These are phyloP conservation scores for Pipra filicauda DNA, from an alignment of 2,113 vertebrate species.

Conservation along the genomic window DNA sequence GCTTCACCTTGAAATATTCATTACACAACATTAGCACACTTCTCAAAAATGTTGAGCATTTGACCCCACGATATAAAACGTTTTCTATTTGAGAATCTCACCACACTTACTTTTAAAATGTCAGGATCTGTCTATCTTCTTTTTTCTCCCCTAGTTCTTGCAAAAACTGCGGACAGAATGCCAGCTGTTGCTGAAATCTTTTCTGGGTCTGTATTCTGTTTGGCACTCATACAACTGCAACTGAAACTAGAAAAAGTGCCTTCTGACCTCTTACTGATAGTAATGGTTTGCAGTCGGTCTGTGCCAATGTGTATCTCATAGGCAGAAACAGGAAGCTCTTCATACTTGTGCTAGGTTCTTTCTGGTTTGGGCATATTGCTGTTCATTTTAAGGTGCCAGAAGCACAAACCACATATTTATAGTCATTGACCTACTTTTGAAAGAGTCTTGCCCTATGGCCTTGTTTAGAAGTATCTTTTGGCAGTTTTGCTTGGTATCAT, in stretches of 20 bases:
- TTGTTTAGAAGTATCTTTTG: background rate
- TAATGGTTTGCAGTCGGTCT: background rate
- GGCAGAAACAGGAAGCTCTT: background rate
- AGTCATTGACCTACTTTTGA: background rate
- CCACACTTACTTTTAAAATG: background rate
- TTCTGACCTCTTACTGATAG: background rate
- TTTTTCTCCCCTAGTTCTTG: background rate
- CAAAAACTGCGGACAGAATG: background rate
- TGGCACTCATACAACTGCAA: background rate
- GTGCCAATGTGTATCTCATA: rapidly evolving
- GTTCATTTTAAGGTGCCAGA: background rate
- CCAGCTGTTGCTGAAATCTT: background rate
- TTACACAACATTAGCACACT: background rate
- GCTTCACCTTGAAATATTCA: background rate
- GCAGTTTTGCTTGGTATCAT: background rate
- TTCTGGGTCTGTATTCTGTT: background rate
- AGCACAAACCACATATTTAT: background rate
- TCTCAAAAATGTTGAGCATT: background rate
- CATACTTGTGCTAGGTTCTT: background rate
- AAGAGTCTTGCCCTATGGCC: background rate
- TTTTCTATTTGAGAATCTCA: background rate
- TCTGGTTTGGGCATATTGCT: background rate
- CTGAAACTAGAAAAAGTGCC: background rate
- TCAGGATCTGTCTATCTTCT: background rate
- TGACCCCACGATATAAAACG: background rate